Conservation (phyloP, 2,113 vertebrate genomes). For the Microtus oregoni region DNA sequence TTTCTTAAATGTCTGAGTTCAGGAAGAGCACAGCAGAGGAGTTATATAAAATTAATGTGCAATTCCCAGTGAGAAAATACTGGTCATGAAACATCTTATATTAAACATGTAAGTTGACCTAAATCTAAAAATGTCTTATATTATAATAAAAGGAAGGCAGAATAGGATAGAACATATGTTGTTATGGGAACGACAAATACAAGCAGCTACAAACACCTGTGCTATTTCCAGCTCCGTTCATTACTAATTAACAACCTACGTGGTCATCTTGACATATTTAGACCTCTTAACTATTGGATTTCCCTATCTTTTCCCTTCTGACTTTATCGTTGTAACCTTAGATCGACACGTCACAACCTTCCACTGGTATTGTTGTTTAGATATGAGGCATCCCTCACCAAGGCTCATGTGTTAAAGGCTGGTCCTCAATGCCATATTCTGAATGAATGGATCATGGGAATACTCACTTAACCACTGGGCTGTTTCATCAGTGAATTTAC, state of each 20-base stretch:
- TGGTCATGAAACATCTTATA: conserved; percentile 23
- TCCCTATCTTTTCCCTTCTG: not conserved
- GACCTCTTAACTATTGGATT: not conserved
- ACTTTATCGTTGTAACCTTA: not conserved
- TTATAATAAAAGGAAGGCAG: conserved; percentile 33
- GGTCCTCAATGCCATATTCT: not conserved
- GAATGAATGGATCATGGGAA: not conserved
- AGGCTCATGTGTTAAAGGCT: not conserved
- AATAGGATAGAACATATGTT: not conserved
- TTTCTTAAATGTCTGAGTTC: not conserved
- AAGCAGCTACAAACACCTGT: not conserved
- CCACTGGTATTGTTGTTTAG: not conserved
- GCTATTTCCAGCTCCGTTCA: not conserved
- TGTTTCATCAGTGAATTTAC: not conserved
- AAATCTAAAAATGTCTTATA: not conserved
- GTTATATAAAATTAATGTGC: not conserved
- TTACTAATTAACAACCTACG: not conserved
- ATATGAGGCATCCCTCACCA: not conserved
- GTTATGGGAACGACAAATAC: conserved; percentile 21
- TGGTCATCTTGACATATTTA: not conserved
- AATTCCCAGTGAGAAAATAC: conserved; percentile 36
- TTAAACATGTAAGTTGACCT: conserved; percentile 14
- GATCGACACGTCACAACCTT: not conserved
- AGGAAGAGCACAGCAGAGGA: conserved; percentile 14
- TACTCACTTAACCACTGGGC: not conserved